Percentiles rank a stretch among this genome's conserved stretches.
phyloP scores from a whole-genome alignment of 2,888 invertebrate species.

The Cryptophagus acutangulus region DNA sequence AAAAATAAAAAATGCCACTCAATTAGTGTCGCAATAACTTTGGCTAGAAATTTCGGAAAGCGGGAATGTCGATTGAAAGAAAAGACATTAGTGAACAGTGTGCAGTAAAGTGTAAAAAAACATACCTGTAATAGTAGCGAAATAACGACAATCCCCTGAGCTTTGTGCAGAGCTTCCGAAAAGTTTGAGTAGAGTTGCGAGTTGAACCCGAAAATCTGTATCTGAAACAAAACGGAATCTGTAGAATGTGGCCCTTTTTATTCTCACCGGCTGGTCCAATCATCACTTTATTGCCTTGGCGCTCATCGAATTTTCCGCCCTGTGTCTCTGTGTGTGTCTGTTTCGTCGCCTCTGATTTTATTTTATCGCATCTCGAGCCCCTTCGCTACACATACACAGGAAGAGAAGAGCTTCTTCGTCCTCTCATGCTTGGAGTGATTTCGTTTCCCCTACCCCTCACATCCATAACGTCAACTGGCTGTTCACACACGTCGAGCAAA shows the following conservation, averaged over 20 bases:
- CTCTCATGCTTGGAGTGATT: slow-evolving; percentile 16
- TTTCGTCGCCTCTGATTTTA: slow-evolving; percentile 39
- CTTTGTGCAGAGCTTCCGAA: slow-evolving; percentile 88
- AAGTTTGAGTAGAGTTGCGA: slow-evolving; percentile 95
- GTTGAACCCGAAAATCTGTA: slow-evolving; percentile 98
- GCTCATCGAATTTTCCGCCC: slow-evolving; percentile 46
- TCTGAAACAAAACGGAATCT: slow-evolving; percentile 60
- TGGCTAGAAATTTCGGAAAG: slow-evolving; percentile 1
- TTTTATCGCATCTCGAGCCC: slow-evolving; percentile 3
- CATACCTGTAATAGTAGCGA: slow-evolving; percentile 90
- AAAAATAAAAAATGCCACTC: no score
- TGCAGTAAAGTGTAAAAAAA: slow-evolving; percentile 21
- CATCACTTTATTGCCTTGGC: slow-evolving; percentile 47
- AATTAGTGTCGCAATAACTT: no score
- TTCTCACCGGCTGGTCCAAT: slow-evolving; percentile 42
- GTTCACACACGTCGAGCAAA: slow-evolving; percentile 44
- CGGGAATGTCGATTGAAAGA: neutral
- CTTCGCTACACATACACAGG: slow-evolving; percentile 8
- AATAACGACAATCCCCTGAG: slow-evolving; percentile 93
- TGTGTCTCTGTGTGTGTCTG: slow-evolving; percentile 25
- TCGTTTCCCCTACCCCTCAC: no score
- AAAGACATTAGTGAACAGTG: neutral
- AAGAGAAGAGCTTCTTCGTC: no score
- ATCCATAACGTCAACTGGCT: no score
- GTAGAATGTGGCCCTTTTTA: slow-evolving; percentile 35